Evolutionary conservation across 2,797 vertebrate genomes (phyloP), one percentile per base, ranked within the genome.

Genomic region (Mastacembelus armatus): DNA sequence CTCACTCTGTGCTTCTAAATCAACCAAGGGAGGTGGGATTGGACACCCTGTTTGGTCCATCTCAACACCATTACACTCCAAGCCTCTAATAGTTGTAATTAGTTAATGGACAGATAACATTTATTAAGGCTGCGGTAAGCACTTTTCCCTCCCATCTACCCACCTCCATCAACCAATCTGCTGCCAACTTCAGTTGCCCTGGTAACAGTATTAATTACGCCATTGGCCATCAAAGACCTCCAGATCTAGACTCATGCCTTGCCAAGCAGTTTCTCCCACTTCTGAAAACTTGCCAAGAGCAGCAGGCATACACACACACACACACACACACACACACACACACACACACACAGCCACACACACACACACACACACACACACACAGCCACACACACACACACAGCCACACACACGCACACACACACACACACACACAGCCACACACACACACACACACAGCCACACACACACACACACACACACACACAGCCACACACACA

Each of bases 71-170:
- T 66, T 87, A 74, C 63, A 71, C 85, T 87, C 84, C 86, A 76
- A 88, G 81, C 83, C 78, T 80, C 88, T 92, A 92, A 93, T 92
- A 93, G 88, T 89, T 81, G 87, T 94, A 94, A 95, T 95, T 94
- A 94, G 90, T 91, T 94, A 94, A 94, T 94, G 93, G 93, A 93
- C 81, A 81, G 90, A 90, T 93, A 92, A 87, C 92, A 91, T 93
- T 93, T 92, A 92, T 92, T 92, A 92, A 91, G 89, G 87, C 88
- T 86, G 89, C 77, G 67, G 81, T 88, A 90, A 91, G 91, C 91
- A 88, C 85, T 90, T 90, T 80, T 80, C 73, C 56, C 74, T 78
- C 78, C 75, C 72, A 66, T 80, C 57, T 30, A 57, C 84, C 45
- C 79, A 65, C 69, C 85, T 80, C 74, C 43, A 52, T 38, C 49